Evolutionary conservation across 2,797 vertebrate species (phyloP), one percentile per base, ranked within the genome.

Genomic region (Pseudotriccus pelzelni): DNA sequence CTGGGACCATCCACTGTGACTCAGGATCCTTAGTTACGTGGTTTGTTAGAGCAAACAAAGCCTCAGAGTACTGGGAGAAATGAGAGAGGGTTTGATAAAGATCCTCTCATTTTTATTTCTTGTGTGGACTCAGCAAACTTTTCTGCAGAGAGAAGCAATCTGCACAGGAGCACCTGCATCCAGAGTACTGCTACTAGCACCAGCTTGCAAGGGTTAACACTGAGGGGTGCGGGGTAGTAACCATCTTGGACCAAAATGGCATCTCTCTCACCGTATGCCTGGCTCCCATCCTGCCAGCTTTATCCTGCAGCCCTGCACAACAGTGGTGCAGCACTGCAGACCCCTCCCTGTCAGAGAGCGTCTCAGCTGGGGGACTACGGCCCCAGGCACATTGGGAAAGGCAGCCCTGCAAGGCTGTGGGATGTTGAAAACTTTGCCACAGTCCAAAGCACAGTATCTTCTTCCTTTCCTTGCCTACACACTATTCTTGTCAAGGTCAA

Each of bases 51-150:
- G 70, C 85, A 94, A 96, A 91, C 79, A 94, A 63, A 87, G 34
- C 69, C 47, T 66, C 21, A 21, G 43, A 91, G 66, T 46, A 60
- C 76, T 55, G 47, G 75, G 47, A 74, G 75, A 86, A 84, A 49
- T 46, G 46, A 41, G 62, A 78, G 41, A 44, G 27, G 19, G 19
- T 81, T 87, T 89, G 93, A 68, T 90, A 89, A 85, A 80, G 78
- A 89, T 67, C 56, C 41, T 95, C 34, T 89, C 76, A 70, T 76
- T 96, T 87, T 89, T 64, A 73, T 93, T 90, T 89, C 78, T 92
- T 89, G 41, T 64, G 60, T 83, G 49, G 72, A 77, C 64, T 92
- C 82, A 55, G 75, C 73, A 93, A 56, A 70, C 7, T 10, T 77
- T 85, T 77, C 76, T 91, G 76, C 91, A 92, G 82, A 74, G 52